These are phyloP conservation scores for Melieria picta DNA, from an alignment of 2,888 invertebrate species.

Conservation along the genomic window DNA sequence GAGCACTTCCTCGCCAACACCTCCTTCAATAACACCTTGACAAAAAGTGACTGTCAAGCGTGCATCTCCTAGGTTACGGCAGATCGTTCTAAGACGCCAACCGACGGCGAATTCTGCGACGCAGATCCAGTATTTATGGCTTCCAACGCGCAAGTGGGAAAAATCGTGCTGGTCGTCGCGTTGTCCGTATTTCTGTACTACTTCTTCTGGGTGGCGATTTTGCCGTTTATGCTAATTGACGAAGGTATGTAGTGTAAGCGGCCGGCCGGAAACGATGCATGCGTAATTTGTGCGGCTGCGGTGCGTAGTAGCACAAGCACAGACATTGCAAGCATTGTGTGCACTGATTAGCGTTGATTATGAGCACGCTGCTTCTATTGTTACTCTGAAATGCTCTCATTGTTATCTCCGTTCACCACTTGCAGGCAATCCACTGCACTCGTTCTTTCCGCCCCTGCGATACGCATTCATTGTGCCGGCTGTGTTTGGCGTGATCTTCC, in stretches of 20 bases:
- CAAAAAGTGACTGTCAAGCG: not conserved
- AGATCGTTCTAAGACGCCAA: too few relatives aligned
- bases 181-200: slow-evolving; percentile 70
- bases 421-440: slow-evolving; percentile 69
- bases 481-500: slow-evolving; percentile 71
- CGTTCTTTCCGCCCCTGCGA: slow-evolving; percentile 69
- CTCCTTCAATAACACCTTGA: not conserved
- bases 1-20: not conserved
- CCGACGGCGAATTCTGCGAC: not conserved
- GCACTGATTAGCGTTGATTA: slow-evolving; percentile 1
- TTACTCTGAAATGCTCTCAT: slow-evolving; percentile 1
- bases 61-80: too few relatives aligned
- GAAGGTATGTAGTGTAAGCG: slow-evolving; percentile 66
- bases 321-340: not conserved
- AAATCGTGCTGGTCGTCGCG: slow-evolving; percentile 69
- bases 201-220: slow-evolving; percentile 74
- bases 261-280: too few relatives aligned
- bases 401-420: slow-evolving; percentile 35
- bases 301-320: too few relatives aligned
- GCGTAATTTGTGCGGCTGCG: too few relatives aligned
- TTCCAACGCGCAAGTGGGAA: slow-evolving; percentile 71
- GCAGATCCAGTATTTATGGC: slow-evolving; percentile 66
- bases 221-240: slow-evolving; percentile 74
- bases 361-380: not conserved
- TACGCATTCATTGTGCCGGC: slow-evolving; percentile 73